Conservation (phyloP, 2,888 invertebrate genomes). For the Dynastes hyllus region DNA sequence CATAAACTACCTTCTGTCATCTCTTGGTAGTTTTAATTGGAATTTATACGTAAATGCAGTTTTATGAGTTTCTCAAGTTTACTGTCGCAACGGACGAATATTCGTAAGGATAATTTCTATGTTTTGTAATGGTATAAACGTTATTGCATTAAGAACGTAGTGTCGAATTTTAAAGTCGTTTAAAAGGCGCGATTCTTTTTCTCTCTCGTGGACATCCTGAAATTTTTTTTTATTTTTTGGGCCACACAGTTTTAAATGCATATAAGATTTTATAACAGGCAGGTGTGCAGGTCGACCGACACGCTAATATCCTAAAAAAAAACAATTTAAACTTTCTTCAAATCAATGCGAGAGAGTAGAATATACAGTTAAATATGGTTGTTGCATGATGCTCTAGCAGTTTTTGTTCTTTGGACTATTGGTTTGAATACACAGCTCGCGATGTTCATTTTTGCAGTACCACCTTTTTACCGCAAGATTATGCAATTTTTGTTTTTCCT, state of each 20-base stretch:
- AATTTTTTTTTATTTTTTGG: too few relatives aligned
- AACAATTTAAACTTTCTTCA: too few relatives aligned
- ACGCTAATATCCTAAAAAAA: too few relatives aligned
- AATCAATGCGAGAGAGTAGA: too few relatives aligned
- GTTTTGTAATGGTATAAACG: background rate
- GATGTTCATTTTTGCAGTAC: too few relatives aligned
- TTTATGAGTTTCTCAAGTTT: conserved; percentile 17
- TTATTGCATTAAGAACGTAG: background rate
- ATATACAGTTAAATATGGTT: too few relatives aligned
- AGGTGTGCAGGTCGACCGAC: background rate
- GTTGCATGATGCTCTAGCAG: too few relatives aligned
- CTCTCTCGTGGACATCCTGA: background rate
- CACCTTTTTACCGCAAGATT: too few relatives aligned
- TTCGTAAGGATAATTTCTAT: background rate
- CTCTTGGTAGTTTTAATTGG: conserved; percentile 19
- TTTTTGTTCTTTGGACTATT: too few relatives aligned
- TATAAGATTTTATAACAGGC: conserved; percentile 8
- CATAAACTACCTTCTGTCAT: conserved; percentile 1
- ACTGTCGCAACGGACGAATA: conserved; percentile 1
- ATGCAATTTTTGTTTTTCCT: too few relatives aligned
- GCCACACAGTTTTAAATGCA: background rate
- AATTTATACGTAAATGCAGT: conserved; percentile 12
- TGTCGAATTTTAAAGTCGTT: conserved; percentile 15
- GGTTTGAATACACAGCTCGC: too few relatives aligned
- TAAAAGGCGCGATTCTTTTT: background rate